Percentiles rank a stretch among this genome's conserved stretches.
These are phyloP conservation scores for Pollimyrus isidori DNA, from an alignment of 2,113 vertebrate genomes.

Conservation along the genomic window DNA sequence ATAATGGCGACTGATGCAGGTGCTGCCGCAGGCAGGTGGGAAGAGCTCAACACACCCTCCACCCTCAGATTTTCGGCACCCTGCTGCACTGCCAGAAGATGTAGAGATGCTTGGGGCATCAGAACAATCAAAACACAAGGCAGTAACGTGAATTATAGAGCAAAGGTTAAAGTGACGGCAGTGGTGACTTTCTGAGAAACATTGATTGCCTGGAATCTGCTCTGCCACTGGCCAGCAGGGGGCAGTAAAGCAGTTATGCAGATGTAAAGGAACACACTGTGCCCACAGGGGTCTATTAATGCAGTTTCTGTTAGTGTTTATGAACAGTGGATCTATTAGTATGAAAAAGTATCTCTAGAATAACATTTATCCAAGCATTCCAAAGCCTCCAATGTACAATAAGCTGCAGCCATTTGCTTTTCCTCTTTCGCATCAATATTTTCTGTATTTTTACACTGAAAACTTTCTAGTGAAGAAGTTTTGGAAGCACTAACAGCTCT, in stretches of 20 bases:
- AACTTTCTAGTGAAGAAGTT: background rate
- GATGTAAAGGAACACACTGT: background rate
- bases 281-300: background rate
- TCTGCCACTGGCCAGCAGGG: slow-evolving; percentile 2
- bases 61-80: background rate
- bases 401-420: background rate
- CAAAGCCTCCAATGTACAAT: background rate
- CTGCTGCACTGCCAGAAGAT: background rate
- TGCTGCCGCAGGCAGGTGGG: background rate
- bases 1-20: background rate
- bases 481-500: background rate
- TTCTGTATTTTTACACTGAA: background rate
- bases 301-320: background rate
- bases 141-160: background rate
- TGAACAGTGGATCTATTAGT: background rate
- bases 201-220: background rate
- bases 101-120: background rate
- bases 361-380: background rate
- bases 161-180: background rate
- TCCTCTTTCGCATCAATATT: background rate
- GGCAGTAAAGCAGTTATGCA: background rate
- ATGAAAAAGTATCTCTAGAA: background rate
- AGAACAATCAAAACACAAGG: background rate
- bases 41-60: background rate
- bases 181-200: background rate